Conservation (phyloP, 2,888 invertebrate genomes). For the Conus canariensis region DNA sequence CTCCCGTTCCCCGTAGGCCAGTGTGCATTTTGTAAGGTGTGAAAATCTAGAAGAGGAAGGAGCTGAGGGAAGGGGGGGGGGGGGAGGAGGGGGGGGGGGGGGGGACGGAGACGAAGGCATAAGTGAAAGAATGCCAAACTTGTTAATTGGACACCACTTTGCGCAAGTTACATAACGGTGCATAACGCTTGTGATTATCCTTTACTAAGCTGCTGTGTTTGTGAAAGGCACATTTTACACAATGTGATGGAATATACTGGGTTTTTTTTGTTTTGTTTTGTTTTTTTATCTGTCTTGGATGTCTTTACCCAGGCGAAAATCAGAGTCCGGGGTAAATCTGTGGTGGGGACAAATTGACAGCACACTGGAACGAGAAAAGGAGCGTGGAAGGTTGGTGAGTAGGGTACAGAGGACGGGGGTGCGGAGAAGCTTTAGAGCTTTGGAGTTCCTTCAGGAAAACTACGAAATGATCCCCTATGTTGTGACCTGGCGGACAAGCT, state of each 20-base stretch:
- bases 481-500: background rate
- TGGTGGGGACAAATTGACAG: background rate
- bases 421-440: background rate
- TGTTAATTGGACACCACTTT: background rate
- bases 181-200: too few relatives aligned
- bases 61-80: background rate
- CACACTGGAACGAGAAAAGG: background rate
- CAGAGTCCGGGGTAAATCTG: background rate
- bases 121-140: background rate
- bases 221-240: too few relatives aligned
- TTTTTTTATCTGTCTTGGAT: too few relatives aligned
- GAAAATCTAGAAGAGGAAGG: background rate
- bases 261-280: too few relatives aligned
- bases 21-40: too few relatives aligned
- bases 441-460: background rate
- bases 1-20: too few relatives aligned
- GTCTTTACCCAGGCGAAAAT: too few relatives aligned
- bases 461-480: constrained; percentile 8
- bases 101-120: background rate
- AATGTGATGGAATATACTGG: too few relatives aligned
- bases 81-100: background rate
- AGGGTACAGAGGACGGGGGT: background rate
- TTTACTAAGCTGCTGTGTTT: too few relatives aligned
- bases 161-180: too few relatives aligned
- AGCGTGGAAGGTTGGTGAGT: background rate